A percentile compares a stretch with the other conserved stretches of the same genome.
phyloP scores from a whole-genome alignment of 2,888 invertebrate species.

The Holacanthella duospinosa region DNA sequence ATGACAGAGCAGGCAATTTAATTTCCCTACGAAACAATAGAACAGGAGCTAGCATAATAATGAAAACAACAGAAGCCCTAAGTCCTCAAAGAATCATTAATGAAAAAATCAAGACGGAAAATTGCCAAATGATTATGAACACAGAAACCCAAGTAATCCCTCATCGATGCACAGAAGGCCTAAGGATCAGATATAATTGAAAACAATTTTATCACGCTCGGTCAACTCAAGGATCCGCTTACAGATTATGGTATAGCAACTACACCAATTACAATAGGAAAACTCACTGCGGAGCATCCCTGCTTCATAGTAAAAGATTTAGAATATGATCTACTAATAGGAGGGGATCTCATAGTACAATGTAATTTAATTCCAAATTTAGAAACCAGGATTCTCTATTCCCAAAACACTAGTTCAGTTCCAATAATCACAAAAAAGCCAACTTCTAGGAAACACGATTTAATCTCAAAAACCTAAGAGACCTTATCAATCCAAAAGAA shows the following conservation, averaged over 20 bases:
- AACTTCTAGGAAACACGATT: no score
- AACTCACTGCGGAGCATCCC: neutral
- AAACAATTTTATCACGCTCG: neutral
- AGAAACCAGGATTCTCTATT: neutral
- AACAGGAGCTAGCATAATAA: neutral
- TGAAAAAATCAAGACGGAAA: neutral
- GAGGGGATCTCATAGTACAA: neutral
- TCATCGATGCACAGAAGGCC: neutral
- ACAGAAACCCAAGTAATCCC: neutral
- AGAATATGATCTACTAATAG: neutral
- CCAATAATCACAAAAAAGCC: no score
- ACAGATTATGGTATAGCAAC: neutral
- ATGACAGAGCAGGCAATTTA: neutral
- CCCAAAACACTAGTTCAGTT: neutral
- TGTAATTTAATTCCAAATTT: neutral
- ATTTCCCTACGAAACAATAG: neutral
- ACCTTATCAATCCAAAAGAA: no score
- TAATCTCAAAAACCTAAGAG: no score
- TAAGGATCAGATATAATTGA: neutral
- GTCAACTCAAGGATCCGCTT: neutral
- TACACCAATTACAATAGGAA: neutral
- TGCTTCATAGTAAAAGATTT: neutral
- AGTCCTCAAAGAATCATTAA: neutral
- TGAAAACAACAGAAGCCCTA: neutral
- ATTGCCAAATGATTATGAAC: neutral